Evolutionary conservation across 1,140 invertebrate genomes (phyloP), one percentile per base, ranked within the genome.

Genomic region (Proctacanthus coquilletti): DNA sequence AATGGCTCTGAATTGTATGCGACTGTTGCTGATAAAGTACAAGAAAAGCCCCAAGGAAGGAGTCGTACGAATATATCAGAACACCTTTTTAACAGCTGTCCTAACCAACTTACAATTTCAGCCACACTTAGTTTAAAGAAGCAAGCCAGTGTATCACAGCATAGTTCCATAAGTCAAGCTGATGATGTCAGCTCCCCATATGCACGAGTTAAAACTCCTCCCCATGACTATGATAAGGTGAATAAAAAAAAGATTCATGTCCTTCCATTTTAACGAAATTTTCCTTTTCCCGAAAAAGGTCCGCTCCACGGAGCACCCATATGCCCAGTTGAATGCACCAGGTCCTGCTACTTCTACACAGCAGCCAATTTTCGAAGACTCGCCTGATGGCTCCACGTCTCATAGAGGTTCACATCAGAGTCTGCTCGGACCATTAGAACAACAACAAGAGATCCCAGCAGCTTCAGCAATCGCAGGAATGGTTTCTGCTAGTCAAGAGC

Each of bases 401-500:
- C 20, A 48, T 14, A 48, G 51, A 4, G 41, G 45, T 18, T 53
- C 51, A 0, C 20, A 29, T 19, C n/a, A 35, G 18, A 40, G 39
- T 18, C 11, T 40, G 18, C 18, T 39, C 8, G 29, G 18, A 4
- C 14, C 19, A 13, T 13, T 21, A 18, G 27, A 38, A n/a, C 23
- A 25, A 2, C 52, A 58, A 31, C 49, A 44, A 5, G 70, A 75
- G 45, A 80, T 80, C 44, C 72, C 79, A 33, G 84, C 83, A 18
- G 82, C 80, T 5, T 76, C 76, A 33, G 85, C 84, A 2, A 85
- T 88, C 44, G 74, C 80, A 33, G 84, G 84, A 6, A 74, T 76
- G 48, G 70, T 87, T 23, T 77, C 84, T 40, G 84, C 85, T 30
- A 86, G 78, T 63, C 81, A 84, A 57, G 84, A 88, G 52, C 65